Evolutionary conservation across 2,113 vertebrate species (phyloP).

Genomic region (Desmodus rotundus): DNA sequence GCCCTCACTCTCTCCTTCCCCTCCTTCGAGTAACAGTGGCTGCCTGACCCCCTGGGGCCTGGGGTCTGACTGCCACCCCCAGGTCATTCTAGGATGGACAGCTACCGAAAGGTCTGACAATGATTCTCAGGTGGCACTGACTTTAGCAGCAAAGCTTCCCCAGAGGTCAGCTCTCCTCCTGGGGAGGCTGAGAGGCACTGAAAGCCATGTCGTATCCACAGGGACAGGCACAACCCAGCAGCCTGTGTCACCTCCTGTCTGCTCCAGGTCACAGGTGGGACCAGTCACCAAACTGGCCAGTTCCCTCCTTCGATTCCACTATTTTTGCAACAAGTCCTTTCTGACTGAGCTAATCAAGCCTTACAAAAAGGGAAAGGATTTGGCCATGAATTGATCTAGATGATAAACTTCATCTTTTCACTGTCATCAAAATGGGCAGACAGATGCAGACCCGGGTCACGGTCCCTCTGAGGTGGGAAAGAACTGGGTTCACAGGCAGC

Average conservation of each 20-base stretch:
- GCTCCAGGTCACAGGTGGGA: too few species aligned
- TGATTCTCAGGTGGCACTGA: not conserved
- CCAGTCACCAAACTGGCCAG: not conserved
- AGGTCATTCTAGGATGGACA: not conserved
- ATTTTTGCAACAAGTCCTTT: not conserved
- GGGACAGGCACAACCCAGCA: not conserved
- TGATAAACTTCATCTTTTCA: not conserved
- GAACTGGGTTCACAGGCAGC: not conserved
- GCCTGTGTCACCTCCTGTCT: too few species aligned
- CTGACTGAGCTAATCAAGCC: not conserved
- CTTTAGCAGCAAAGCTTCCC: not conserved
- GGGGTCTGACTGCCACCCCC: not conserved
- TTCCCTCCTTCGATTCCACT: not conserved
- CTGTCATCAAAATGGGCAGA: not conserved
- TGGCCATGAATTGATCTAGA: not conserved
- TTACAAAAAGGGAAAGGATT: not conserved
- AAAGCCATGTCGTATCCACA: fast-evolving
- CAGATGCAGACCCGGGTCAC: not conserved
- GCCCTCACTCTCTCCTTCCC: not conserved
- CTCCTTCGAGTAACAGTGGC: not conserved
- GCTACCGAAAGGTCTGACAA: not conserved
- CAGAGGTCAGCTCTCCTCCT: not conserved
- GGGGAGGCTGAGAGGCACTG: not conserved
- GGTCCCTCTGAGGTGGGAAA: not conserved
- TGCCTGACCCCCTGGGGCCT: not conserved